A percentile compares a stretch with the other conserved stretches of the same genome.
Evolutionary conservation across 2,797 vertebrate genomes (phyloP).

Genomic region (Erethizon dorsatum): DNA sequence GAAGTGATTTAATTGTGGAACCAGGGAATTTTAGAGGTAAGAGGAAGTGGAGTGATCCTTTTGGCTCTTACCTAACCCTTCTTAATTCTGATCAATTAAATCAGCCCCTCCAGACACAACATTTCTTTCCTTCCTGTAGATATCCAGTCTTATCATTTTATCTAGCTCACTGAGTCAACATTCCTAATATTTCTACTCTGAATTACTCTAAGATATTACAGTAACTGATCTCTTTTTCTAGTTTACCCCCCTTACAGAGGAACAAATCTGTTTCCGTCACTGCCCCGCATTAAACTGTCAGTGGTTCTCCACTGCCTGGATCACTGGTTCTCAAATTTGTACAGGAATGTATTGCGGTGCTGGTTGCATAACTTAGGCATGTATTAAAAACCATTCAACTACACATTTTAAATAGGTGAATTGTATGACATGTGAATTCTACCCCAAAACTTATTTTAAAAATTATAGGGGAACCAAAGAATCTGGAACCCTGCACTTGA

Average conservation of each 20-base stretch:
- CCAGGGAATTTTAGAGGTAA: background rate
- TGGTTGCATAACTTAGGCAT: background rate
- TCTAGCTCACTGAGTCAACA: background rate
- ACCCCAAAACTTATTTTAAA: constrained; percentile 1
- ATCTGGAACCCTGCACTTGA: background rate
- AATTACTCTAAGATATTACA: background rate
- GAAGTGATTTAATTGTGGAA: background rate
- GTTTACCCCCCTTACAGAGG: background rate
- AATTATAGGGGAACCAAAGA: background rate
- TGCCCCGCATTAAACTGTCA: background rate
- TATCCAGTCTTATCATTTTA: background rate
- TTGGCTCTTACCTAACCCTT: background rate
- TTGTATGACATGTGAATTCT: background rate
- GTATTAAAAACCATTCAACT: background rate
- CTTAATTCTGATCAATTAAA: background rate
- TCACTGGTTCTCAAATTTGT: background rate
- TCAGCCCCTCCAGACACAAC: background rate
- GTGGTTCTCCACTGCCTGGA: background rate
- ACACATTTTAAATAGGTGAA: background rate
- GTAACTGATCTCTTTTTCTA: background rate
- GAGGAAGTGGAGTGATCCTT: background rate
- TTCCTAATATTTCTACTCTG: background rate
- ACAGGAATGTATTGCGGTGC: background rate
- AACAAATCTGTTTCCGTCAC: background rate
- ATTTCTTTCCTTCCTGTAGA: background rate